Conservation (phyloP, 2,888 invertebrate genomes). For the Thelaira solivaga region DNA sequence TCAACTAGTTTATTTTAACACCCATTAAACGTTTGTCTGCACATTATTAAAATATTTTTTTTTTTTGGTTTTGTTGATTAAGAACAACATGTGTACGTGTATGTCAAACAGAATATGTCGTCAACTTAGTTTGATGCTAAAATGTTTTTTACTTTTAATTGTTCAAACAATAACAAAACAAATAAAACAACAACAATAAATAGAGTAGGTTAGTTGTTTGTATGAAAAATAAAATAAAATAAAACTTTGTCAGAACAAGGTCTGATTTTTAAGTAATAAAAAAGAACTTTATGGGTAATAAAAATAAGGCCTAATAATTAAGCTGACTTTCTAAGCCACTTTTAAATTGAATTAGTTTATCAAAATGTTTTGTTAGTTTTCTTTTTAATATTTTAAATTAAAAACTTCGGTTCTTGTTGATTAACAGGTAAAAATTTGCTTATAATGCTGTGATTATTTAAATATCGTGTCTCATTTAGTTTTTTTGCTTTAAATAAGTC, state of each 20-base stretch:
- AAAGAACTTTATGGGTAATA: too few relatives aligned
- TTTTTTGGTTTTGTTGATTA: neutral
- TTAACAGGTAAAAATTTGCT: neutral
- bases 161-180: too few relatives aligned
- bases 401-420: too few relatives aligned
- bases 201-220: constrained; percentile 25
- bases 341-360: neutral
- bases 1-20: neutral
- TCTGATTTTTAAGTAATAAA: too few relatives aligned
- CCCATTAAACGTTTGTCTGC: constrained; percentile 18
- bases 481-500: neutral
- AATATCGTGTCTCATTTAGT: constrained; percentile 1
- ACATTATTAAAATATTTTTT: constrained; percentile 22
- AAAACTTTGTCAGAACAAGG: too few relatives aligned
- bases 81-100: neutral
- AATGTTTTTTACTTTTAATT: constrained; percentile 1
- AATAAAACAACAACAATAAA: too few relatives aligned
- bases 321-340: too few relatives aligned
- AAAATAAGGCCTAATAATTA: too few relatives aligned
- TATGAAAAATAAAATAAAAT: neutral
- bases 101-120: neutral
- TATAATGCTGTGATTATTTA: neutral
- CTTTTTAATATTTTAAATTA: neutral
- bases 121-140: constrained; percentile 1
- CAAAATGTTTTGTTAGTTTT: neutral